Percentiles rank a stretch among this genome's conserved stretches.
Conservation (phyloP, 2,113 vertebrate species). For the Nibea coibor region DNA sequence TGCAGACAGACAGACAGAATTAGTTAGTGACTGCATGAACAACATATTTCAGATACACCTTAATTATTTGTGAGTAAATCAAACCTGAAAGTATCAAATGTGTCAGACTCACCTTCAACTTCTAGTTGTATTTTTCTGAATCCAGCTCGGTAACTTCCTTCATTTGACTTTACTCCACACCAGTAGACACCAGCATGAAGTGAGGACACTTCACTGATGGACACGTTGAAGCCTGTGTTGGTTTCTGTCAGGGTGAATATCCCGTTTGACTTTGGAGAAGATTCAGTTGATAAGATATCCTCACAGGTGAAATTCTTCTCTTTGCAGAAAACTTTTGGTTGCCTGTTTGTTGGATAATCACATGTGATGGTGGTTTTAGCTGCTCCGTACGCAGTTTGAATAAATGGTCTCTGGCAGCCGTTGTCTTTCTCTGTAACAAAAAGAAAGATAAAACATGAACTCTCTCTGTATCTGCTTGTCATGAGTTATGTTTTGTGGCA, state of each 20-base stretch:
- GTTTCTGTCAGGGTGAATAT: neutral
- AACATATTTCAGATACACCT: neutral
- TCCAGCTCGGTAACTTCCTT: accelerated
- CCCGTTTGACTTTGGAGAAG: accelerated
- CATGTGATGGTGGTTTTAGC: neutral
- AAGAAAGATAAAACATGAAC: too few relatives aligned
- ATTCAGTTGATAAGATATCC: neutral
- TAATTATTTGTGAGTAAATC: neutral
- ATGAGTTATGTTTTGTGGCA: too few relatives aligned
- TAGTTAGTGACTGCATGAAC: neutral
- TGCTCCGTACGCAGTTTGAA: too few relatives aligned
- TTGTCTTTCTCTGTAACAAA: too few relatives aligned
- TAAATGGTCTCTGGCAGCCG: too few relatives aligned
- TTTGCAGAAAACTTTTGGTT: conserved; percentile 56
- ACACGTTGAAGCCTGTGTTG: accelerated
- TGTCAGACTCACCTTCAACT: neutral
- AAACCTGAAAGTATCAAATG: neutral
- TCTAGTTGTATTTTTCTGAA: neutral
- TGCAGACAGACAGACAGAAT: neutral
- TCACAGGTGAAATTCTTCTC: neutral
- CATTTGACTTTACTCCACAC: neutral
- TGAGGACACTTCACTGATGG: conserved; percentile 23
- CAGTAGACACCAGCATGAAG: conserved; percentile 25
- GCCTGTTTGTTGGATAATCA: too few relatives aligned
- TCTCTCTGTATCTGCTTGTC: too few relatives aligned